phyloP scores from a whole-genome alignment of 2,797 vertebrate species.

The Pseudochirops corinnae region DNA sequence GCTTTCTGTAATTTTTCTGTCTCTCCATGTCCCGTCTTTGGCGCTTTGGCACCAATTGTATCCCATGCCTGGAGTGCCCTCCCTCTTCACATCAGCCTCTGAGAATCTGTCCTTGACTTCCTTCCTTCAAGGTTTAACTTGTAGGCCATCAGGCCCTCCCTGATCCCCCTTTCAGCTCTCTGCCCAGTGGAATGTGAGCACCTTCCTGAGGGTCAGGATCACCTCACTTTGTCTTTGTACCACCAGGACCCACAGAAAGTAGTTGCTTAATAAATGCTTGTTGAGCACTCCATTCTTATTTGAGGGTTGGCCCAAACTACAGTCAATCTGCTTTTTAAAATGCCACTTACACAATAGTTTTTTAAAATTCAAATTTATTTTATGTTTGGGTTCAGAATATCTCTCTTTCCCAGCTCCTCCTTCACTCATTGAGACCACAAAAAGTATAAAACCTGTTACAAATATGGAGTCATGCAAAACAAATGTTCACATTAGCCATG shows the following conservation, averaged over 20 bases:
- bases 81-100: not conserved
- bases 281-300: not conserved
- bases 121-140: not conserved
- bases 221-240: not conserved
- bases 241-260: not conserved
- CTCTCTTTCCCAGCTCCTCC: not conserved
- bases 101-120: not conserved
- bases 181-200: too few species aligned
- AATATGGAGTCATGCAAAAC: not conserved
- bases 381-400: not conserved
- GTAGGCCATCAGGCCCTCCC: too few species aligned
- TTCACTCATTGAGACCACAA: not conserved
- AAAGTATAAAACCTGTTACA: not conserved
- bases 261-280: not conserved
- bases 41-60: too few species aligned
- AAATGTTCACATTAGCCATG: not conserved
- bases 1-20: not conserved
- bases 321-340: not conserved
- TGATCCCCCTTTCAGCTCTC: not conserved
- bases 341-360: not conserved
- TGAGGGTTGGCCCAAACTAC: not conserved
- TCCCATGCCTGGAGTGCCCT: too few species aligned
- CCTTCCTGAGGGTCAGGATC: not conserved
- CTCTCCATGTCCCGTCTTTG: not conserved
- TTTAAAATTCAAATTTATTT: not conserved